A percentile compares a stretch with the other conserved stretches of the same genome.
These are phyloP conservation scores for Neodiprion fabricii DNA, from an alignment of 1,140 invertebrate species.

Conservation along the genomic window DNA sequence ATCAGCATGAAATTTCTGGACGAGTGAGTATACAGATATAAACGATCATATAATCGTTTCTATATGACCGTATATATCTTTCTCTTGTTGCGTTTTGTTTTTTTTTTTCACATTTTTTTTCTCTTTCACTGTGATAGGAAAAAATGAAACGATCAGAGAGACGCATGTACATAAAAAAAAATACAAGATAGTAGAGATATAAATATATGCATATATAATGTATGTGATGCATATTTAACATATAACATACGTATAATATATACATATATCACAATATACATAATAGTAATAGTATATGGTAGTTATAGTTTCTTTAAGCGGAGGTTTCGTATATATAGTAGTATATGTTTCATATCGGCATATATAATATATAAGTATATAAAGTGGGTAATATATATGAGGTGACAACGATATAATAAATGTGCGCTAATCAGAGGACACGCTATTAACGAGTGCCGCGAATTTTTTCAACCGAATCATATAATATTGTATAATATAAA, in stretches of 20 bases:
- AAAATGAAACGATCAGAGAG: not conserved
- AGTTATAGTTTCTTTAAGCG: not conserved
- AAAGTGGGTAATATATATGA: no score
- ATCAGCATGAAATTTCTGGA: slow-evolving; percentile 36
- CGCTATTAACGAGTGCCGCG: not conserved
- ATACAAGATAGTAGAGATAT: not conserved
- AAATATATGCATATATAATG: not conserved
- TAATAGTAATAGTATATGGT: not conserved
- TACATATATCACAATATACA: not conserved
- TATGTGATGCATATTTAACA: not conserved
- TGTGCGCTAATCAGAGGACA: not conserved
- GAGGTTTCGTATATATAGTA: not conserved
- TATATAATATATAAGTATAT: no score
- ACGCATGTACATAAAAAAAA: not conserved
- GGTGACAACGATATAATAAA: not conserved
- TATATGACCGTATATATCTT: no score
- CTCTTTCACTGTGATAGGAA: not conserved
- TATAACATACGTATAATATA: not conserved
- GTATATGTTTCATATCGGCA: not conserved
- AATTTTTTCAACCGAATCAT: not conserved
- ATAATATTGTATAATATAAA: not conserved
- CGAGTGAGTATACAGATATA: not conserved
- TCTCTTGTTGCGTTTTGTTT: no score
- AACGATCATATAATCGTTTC: no score
- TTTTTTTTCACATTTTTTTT: no score